Evolutionary conservation across 2,888 invertebrate species (phyloP), one percentile per base, ranked within the genome.

Genomic region (Philereme transversata): DNA sequence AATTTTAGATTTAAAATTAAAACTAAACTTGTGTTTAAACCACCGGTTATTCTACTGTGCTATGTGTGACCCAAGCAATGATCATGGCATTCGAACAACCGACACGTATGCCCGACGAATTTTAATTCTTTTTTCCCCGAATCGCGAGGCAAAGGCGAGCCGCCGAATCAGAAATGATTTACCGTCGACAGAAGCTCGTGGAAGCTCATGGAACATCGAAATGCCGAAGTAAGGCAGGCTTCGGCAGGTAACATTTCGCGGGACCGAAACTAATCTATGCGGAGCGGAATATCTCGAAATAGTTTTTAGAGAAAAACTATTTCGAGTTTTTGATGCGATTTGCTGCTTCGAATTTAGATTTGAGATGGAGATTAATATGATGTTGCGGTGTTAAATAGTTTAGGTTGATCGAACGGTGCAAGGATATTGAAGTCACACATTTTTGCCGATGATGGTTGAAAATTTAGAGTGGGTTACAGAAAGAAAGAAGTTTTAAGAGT

Each of bases 41-140:
- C 3, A 44, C 57, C 46, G 40, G 45, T 40, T 34, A 36, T 40
- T 51, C 5, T 40, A 33, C 62, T 55, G 58, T 59, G 62, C 2
- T 10, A n/a, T n/a, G n/a, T n/a, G 22, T 70, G 58, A 49, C 56
- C 60, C 68, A 67, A 73, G 74, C n/a, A n/a, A n/a, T n/a, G 74
- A 70, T 69, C n/a, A 60, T 69, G 58, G 67, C 70, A 82, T 73
- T 80, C 84, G 77, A 75, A 72, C 80, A 64, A 73, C 69, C 69
- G 65, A 64, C 71, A 58, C 62, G 58, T 60, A 56, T 63, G 70
- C 66, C 71, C 62, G 72, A 68, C 76, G 79, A 79, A 81, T 82
- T 80, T 80, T 78, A 86, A 86, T 85, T 81, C 65, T 68, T 71
- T 72, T 74, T 86, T 86, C 84, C 72, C 72, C 72, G 86, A 84